Base-by-base conservation (phyloP, 92 coral and sea anemone species). In the Epizoanthus ramosus region DNA sequence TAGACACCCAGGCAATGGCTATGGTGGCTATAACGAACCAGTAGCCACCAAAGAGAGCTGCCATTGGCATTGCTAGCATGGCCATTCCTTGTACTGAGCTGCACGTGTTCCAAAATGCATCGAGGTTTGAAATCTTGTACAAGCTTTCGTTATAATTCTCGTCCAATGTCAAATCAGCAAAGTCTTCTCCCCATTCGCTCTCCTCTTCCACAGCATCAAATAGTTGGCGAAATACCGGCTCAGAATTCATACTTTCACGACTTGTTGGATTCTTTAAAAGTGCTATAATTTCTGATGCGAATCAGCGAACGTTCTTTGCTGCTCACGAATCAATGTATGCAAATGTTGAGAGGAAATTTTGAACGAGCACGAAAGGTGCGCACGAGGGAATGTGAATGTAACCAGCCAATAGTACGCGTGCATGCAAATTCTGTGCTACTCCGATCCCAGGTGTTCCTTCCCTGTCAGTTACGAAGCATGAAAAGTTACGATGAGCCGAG, bases 101-200 rank as follows among this genome's bases (percentile, higher is more conserved):
- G 58, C 94, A 91, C 86, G 94, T 89, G 90, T 88, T 91, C 95
- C 95, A 91, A 52, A 86, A 91, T 15, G 95, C 89, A 23, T 91
- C 95, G 45, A 91, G 85, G 71, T 85, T 89, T 2, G 95, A 86
- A 28, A 91, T 89, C 68, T 88, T 91, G 68, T 91, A 85, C 89
- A 75, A 22, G 71, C 86, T 77, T 80, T 88, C 84, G 8, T 28
- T 28, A 28, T 28, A 28, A 28, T 60, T 52, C 41, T 76, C 81
- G 47, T 76, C 81, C 70, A 76, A 14, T 9, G 81, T 60, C 15
- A 76, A 28, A 37, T 60, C 64, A 37, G 19, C n/a, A 18, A 18
- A 15, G 13, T 59, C 81, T n/a, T 61, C 68, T 45, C 64, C 70
- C 22, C 69, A n/a, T 25, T 60, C 70, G 50, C 53, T 60, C 16